Conservation (phyloP, 2,113 vertebrate genomes). For the Embiotoca jacksoni region DNA sequence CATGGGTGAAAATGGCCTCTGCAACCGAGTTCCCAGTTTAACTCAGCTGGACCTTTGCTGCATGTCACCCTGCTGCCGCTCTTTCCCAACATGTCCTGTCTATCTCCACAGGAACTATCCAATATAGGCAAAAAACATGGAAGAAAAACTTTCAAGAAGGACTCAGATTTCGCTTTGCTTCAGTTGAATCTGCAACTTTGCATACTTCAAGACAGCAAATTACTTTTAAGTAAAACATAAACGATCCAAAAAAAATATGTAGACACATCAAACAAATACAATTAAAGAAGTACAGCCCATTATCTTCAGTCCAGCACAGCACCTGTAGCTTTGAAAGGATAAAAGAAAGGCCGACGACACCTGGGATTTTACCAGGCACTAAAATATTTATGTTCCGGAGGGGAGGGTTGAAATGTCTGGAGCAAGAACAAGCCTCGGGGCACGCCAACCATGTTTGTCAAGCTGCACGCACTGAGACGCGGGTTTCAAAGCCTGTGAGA, state of each 20-base stretch:
- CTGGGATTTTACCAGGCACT: constrained; percentile 30
- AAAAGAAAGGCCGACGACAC: background rate
- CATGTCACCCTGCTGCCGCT: constrained; percentile 8
- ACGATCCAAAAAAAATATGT: background rate
- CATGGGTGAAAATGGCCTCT: constrained; percentile 9
- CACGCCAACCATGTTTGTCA: constrained; percentile 36
- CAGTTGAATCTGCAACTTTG: background rate
- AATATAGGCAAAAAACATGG: background rate
- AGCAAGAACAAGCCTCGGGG: constrained; percentile 51
- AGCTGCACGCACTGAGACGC: constrained; percentile 14
- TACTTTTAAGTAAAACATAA: background rate
- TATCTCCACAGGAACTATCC: background rate
- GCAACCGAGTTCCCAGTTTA: background rate
- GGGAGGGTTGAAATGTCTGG: constrained; percentile 47
- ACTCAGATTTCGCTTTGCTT: no score
- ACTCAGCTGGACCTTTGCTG: constrained; percentile 12
- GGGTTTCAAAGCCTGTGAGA: constrained; percentile 30
- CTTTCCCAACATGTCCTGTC: background rate
- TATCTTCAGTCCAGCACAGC: constrained; percentile 4
- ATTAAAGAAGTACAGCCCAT: background rate
- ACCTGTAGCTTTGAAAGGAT: constrained; percentile 15
- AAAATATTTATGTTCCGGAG: constrained; percentile 63
- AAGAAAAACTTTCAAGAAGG: no score
- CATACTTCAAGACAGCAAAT: constrained; percentile 1
- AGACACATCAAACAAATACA: background rate